Base-by-base conservation (phyloP, 1,140 invertebrate genomes). In the Venustaconcha ellipsiformis region DNA sequence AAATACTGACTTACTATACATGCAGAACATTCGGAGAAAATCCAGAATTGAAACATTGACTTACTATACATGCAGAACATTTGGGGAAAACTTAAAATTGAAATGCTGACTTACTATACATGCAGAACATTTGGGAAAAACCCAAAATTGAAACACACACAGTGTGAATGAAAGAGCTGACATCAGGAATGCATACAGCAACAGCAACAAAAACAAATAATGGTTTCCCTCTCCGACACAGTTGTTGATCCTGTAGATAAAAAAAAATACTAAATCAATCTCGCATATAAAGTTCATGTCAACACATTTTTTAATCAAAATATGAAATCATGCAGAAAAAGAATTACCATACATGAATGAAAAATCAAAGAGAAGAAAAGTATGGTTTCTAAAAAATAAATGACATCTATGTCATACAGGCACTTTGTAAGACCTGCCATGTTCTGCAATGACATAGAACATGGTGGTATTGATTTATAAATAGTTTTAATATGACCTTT, bases 181-280 rank as follows among this genome's bases (percentile, higher is more conserved):
- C 57, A 85, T 71, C 18, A 79, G 18, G 26, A 79, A 77, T 48
- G 84, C 75, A 62, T 84, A 86, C 37, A 83, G 56, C 23, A 82
- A 56, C 59, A 86, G 73, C 73, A 81, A 78, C 13, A 84, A 65
- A 60, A 87, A 87, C 15, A 78, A 76, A 80, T 78, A 87, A 68
- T 87, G 87, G 59, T 88, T 88, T 37, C 79, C 81, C 67, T 86
- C 82, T 63, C 87, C 87, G 20, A 88, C 86, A 80, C 87, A 88
- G 72, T 88, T 88, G 74, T 87, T 87, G 55, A 88, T 84, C 87
- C 87, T 87, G 80, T 57, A 75, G 64, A 67, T 70, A 63, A 48
- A 12, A 12, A 59, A 57, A 70, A 14, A 69, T 13, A 13, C 14
- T 30, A 30, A 20, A 55, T 14, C 23, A 62, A 30, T 37, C 14